These are phyloP conservation scores for Dasypus novemcinctus DNA, from an alignment of 2,113 vertebrate species.

Conservation along the genomic window DNA sequence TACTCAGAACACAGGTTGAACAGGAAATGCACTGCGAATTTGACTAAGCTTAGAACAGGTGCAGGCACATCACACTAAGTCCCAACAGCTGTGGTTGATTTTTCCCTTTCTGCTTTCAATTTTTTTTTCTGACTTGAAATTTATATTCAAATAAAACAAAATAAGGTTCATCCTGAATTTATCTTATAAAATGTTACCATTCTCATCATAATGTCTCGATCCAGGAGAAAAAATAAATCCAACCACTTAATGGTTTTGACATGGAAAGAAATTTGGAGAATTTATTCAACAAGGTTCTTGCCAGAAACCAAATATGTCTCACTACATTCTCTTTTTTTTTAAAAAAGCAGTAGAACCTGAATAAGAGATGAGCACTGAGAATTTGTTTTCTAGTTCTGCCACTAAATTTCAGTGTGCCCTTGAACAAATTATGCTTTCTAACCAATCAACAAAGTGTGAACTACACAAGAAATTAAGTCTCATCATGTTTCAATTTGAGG, in stretches of 20 bases:
- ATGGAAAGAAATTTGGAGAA: neutral
- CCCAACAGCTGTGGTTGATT: slow-evolving; percentile 37
- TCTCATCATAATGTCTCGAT: neutral
- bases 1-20: slow-evolving; percentile 28
- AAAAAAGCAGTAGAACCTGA: neutral
- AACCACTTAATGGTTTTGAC: neutral
- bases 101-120: neutral
- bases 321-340: neutral
- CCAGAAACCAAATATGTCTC: neutral
- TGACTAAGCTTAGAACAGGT: slow-evolving; percentile 55
- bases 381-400: neutral
- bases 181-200: neutral
- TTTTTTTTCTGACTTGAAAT: neutral
- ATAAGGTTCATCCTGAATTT: neutral
- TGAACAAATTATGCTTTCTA: neutral
- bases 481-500: neutral
- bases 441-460: neutral
- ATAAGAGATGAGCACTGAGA: neutral
- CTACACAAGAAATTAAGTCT: neutral
- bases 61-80: neutral
- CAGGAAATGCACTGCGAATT: neutral
- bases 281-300: neutral
- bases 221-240: neutral
- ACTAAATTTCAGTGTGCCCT: neutral
- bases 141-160: slow-evolving; percentile 34